These are phyloP conservation scores for Regulus satrapa DNA, from an alignment of 2,113 vertebrate species.

Conservation along the genomic window DNA sequence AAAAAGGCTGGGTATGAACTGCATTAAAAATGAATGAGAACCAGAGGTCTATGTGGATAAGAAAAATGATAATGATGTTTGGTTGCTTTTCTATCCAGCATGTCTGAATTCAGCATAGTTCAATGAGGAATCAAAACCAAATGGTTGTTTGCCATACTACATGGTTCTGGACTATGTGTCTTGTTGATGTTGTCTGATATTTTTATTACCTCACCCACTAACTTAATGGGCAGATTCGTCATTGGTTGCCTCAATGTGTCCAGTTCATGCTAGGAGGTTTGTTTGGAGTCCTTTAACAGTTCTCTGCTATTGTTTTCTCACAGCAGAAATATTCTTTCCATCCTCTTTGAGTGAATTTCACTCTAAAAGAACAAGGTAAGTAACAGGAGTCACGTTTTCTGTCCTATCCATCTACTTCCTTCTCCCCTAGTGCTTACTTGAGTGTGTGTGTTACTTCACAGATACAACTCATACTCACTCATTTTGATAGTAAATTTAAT, in stretches of 20 bases:
- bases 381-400: neutral
- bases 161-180: neutral
- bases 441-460: neutral
- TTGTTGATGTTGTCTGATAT: neutral
- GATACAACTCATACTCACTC: neutral
- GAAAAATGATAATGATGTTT: neutral
- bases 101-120: neutral
- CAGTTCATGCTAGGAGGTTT: neutral
- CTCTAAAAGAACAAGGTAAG: neutral
- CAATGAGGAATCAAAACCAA: neutral
- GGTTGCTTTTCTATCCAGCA: neutral
- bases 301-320: neutral
- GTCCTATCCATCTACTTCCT: neutral
- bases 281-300: neutral
- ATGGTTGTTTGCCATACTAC: neutral
- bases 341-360: neutral
- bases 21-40: neutral
- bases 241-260: neutral
- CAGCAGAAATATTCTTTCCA: neutral
- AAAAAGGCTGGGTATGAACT: neutral
- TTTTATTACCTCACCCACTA: neutral
- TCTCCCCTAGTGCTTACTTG: neutral
- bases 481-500: fast-evolving
- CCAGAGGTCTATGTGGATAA: neutral
- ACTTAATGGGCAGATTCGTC: neutral